Evolutionary conservation across 2,888 invertebrate genomes (phyloP).

Genomic region (Cerceris rybyensis): DNA sequence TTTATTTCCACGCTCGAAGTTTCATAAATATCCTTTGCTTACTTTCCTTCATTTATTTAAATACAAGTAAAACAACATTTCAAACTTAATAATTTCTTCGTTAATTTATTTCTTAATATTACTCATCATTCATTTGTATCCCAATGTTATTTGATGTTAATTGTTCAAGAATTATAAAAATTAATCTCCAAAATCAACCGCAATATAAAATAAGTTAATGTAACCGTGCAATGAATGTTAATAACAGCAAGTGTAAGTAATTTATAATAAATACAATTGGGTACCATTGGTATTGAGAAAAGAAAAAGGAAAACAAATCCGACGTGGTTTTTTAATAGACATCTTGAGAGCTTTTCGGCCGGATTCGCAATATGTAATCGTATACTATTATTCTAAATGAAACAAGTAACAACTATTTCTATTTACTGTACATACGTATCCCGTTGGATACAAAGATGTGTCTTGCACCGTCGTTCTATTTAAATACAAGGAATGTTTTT

Average conservation of each 20-base stretch:
- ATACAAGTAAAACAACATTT: too few species aligned
- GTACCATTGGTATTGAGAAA: neutral
- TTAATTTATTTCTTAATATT: too few species aligned
- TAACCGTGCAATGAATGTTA: neutral
- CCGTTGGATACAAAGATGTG: neutral
- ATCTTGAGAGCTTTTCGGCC: slow-evolving; percentile 26
- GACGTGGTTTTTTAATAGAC: neutral
- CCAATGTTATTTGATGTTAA: too few species aligned
- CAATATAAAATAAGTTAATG: too few species aligned
- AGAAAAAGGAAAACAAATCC: slow-evolving; percentile 13
- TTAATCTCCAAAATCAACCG: neutral
- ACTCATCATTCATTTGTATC: too few species aligned
- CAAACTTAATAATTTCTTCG: too few species aligned
- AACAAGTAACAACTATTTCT: slow-evolving; percentile 28
- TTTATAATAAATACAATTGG: neutral
- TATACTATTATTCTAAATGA: slow-evolving; percentile 31
- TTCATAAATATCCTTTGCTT: too few species aligned
- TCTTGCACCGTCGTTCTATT: neutral
- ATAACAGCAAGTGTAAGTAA: neutral
- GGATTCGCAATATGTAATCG: slow-evolving; percentile 27
- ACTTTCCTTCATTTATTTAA: too few species aligned
- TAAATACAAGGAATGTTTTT: neutral
- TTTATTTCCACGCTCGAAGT: too few species aligned
- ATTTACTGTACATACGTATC: slow-evolving; percentile 40
- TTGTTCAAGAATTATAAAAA: neutral